A percentile compares a stretch with the other conserved stretches of the same genome.
Conservation (phyloP, 2,888 invertebrate species). For the Beris chalybata region DNA sequence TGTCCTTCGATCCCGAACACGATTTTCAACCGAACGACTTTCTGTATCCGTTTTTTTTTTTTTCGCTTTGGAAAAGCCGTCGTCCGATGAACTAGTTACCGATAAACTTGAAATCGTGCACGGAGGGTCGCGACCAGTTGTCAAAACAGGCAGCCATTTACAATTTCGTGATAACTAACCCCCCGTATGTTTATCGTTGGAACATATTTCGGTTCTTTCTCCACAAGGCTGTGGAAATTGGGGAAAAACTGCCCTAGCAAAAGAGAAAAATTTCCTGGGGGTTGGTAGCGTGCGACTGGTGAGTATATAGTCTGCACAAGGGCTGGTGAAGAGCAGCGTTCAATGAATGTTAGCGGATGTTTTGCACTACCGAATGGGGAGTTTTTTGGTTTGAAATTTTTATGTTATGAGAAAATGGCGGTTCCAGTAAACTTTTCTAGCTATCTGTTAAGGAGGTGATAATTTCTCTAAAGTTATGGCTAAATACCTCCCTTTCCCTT, state of each 20-base stretch:
- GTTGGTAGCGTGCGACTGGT: constrained; percentile 29
- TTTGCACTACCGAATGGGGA: neutral
- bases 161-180: constrained; percentile 31
- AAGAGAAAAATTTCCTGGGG: constrained; percentile 18
- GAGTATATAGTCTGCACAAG: neutral
- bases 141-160: constrained; percentile 46
- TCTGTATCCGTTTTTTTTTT: constrained; percentile 6
- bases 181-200: constrained; percentile 17
- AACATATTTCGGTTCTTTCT: constrained; percentile 11
- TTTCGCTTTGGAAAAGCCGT: neutral
- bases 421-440: too few species aligned
- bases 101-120: constrained; percentile 8
- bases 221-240: neutral
- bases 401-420: too few species aligned
- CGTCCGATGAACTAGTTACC: neutral
- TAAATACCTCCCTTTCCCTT: too few species aligned
- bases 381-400: neutral
- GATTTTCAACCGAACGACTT: neutral
- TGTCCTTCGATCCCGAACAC: too few species aligned
- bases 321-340: neutral
- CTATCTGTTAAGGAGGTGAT: too few species aligned
- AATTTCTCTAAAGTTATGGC: too few species aligned
- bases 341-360: constrained; percentile 5
- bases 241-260: neutral
- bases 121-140: constrained; percentile 40